Percentiles rank a stretch among this genome's conserved stretches.
Evolutionary conservation across 2,113 vertebrate genomes (phyloP).

Genomic region (Chaenocephalus aceratus): DNA sequence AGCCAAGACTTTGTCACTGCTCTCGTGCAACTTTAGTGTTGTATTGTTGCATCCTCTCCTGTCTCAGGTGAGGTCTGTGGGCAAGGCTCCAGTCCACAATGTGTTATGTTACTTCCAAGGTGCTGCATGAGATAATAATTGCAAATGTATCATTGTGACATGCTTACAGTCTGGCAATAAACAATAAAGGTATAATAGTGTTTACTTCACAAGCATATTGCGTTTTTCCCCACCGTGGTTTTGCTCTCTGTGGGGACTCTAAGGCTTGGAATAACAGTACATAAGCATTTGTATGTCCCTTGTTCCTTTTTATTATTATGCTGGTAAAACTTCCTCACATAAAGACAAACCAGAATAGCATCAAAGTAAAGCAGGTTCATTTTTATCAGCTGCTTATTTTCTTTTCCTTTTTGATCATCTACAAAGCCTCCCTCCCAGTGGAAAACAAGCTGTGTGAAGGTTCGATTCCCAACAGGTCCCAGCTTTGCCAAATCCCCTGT

Average conservation of each 20-base stretch:
- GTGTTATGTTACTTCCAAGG: slow-evolving; percentile 55
- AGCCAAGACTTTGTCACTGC: slow-evolving; percentile 24
- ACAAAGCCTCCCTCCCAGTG: slow-evolving; percentile 91
- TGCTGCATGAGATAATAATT: slow-evolving; percentile 55
- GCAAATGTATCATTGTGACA: slow-evolving; percentile 74
- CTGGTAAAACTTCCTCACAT: slow-evolving; percentile 6
- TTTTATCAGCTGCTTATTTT: slow-evolving; percentile 15
- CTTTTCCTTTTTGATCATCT: slow-evolving; percentile 5
- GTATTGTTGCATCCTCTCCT: slow-evolving; percentile 13
- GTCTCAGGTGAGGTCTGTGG: slow-evolving; percentile 33
- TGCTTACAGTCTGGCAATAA: slow-evolving; percentile 61
- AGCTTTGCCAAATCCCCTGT: slow-evolving; percentile 93
- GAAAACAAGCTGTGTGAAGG: slow-evolving; percentile 87
- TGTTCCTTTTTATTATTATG: slow-evolving; percentile 5
- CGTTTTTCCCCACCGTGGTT: not conserved
- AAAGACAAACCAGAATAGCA: slow-evolving; percentile 5
- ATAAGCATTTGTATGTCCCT: slow-evolving; percentile 20
- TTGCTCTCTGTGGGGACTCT: slow-evolving; percentile 43
- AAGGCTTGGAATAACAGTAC: slow-evolving; percentile 47
- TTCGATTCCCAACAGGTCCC: slow-evolving; percentile 89
- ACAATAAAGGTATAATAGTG: slow-evolving; percentile 49
- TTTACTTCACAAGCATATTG: slow-evolving; percentile 35
- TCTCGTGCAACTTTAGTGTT: slow-evolving; percentile 41
- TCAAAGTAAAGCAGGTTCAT: slow-evolving; percentile 23
- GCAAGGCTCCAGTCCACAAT: slow-evolving; percentile 28